Conservation (phyloP, 2,797 vertebrate genomes). For the Sebastes itinus region DNA sequence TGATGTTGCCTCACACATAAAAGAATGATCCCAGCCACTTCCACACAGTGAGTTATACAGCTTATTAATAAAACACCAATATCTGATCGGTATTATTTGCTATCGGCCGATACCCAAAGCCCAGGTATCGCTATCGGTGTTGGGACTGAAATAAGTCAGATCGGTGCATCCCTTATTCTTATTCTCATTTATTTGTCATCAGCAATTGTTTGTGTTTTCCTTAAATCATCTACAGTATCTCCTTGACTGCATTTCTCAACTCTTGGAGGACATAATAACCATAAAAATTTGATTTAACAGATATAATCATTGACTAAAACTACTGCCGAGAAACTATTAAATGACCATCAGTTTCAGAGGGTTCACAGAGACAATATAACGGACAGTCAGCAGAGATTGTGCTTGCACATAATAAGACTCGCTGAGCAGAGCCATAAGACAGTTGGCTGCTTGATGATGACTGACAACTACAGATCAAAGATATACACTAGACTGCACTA, state of each 20-base stretch:
- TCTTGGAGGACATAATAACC: neutral
- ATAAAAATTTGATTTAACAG: neutral
- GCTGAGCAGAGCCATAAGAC: slow-evolving; percentile 10
- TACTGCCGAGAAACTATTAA: neutral
- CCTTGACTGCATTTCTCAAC: neutral
- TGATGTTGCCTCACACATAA: no score
- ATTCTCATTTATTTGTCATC: neutral
- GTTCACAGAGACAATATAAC: neutral
- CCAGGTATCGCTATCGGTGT: no score
- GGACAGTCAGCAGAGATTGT: slow-evolving; percentile 14
- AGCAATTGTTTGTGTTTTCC: neutral
- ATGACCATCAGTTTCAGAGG: neutral
- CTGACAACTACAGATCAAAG: slow-evolving; percentile 42
- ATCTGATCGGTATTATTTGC: no score
- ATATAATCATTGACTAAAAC: neutral
- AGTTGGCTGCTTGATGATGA: slow-evolving; percentile 36
- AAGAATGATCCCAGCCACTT: no score
- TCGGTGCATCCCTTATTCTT: neutral
- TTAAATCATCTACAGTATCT: neutral
- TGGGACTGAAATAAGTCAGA: no score
- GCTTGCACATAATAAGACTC: slow-evolving; percentile 8
- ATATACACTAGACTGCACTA: slow-evolving; percentile 13
- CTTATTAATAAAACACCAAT: no score
- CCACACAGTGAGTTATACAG: no score
- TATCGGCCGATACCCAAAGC: no score